Conservation (phyloP, 2,113 vertebrate species). For the Guaruba guarouba region DNA sequence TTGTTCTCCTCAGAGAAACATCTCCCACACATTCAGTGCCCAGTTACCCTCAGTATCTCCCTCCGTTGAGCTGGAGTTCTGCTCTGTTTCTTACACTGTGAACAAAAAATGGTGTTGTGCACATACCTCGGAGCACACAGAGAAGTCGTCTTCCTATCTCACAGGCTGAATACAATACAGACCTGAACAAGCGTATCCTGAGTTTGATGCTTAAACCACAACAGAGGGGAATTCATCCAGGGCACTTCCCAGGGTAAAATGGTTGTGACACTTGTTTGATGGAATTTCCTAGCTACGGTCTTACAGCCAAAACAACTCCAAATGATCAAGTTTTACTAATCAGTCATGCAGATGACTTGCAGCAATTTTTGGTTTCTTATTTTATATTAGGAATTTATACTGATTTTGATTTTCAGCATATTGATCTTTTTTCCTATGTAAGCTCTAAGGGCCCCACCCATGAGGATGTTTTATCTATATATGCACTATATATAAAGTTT, state of each 20-base stretch:
- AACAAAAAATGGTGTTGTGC: not conserved
- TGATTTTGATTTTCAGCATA: constrained; percentile 31
- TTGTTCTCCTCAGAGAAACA: not conserved
- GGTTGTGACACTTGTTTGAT: not conserved
- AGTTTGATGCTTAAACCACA: not conserved
- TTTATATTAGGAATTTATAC: constrained; percentile 1
- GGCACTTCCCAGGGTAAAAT: not conserved
- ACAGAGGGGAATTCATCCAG: not conserved
- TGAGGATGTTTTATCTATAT: constrained; percentile 41
- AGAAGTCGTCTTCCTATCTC: not conserved
- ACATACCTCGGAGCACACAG: not conserved
- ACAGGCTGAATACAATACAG: not conserved
- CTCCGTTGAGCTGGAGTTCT: not conserved
- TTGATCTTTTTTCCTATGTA: constrained; percentile 15
- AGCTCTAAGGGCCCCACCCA: constrained; percentile 4
- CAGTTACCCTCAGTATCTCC: not conserved
- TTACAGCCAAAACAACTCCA: not conserved
- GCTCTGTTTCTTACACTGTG: not conserved
- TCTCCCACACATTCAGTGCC: not conserved
- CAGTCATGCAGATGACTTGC: constrained; percentile 26
- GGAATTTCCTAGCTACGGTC: constrained; percentile 61
- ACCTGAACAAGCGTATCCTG: not conserved
- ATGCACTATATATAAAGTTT: not conserved
- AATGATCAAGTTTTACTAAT: constrained; percentile 44
- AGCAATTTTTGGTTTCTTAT: not conserved